phyloP scores from a whole-genome alignment of 2,888 invertebrate species.

The Brenthis daphne region DNA sequence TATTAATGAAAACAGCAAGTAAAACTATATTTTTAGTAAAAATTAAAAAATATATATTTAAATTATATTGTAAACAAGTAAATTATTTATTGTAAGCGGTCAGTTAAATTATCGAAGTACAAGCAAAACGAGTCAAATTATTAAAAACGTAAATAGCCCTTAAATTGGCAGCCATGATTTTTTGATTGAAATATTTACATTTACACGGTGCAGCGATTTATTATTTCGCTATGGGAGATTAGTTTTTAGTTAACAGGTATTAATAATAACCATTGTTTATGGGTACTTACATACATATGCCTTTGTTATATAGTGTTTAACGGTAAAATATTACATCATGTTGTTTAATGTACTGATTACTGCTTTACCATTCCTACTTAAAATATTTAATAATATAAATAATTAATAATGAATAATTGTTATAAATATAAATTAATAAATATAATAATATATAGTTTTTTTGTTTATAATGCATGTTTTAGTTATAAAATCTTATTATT shows the following conservation, averaged over 20 bases:
- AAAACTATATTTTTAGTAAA: too few species aligned
- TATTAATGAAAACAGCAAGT: too few species aligned
- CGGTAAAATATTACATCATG: constrained; percentile 55
- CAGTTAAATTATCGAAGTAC: not conserved
- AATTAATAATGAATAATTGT: too few species aligned
- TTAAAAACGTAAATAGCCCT: constrained; percentile 23
- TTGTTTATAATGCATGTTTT: not conserved
- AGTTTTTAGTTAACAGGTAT: constrained; percentile 51
- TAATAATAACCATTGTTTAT: constrained; percentile 54
- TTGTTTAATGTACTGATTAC: constrained; percentile 2
- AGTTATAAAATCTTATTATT: too few species aligned
- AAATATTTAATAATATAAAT: too few species aligned
- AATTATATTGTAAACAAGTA: not conserved
- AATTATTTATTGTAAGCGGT: not conserved
- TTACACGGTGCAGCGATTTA: constrained; percentile 42
- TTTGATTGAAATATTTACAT: constrained; percentile 33
- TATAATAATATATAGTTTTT: not conserved
- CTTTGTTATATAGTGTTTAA: constrained; percentile 51
- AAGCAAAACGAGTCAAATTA: not conserved
- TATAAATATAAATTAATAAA: too few species aligned
- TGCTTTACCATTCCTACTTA: too few species aligned
- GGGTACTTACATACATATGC: constrained; percentile 43
- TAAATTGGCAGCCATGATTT: constrained; percentile 39
- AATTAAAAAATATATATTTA: not conserved
- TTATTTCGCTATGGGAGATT: constrained; percentile 55